Evolutionary conservation across 2,888 invertebrate genomes (phyloP), one percentile per base, ranked within the genome.

Genomic region (Drosophila picticornis): DNA sequence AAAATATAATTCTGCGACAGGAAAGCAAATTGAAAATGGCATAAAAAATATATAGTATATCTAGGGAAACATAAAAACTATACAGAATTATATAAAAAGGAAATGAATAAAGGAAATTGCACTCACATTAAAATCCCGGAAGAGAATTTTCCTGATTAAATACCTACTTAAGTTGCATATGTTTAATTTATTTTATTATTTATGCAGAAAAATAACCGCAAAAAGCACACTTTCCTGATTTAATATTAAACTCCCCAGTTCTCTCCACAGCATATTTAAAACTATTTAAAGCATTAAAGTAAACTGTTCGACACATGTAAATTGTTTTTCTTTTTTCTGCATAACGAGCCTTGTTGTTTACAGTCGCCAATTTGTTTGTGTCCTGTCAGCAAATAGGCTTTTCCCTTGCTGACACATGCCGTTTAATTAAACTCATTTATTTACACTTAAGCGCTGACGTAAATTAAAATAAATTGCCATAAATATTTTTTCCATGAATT

Each of bases 381-480:
- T 6, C n/a, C 27, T 29, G 32, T 27, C 40, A 2, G 43, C 43
- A 16, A 62, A 64, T 27, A n/a, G 7, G 38, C 25, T 50, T 25
- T 38, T 56, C 31, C 19, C 55, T 57, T 46, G 56, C 61, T 61
- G 36, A 57, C 51, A 48, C 16, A 48, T n/a, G 38, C 19, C 50
- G 10, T 16, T 69, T 60, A 77, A 75, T 89, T 72, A 60, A 72
- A 70, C 55, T 70, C 56, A 79, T 77, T 80, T 72, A 69, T 77
- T 73, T 73, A 55, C 46, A 29, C 68, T 81, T 72, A 68, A 62
- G 11, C 38, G 59, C n/a, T 32, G 22, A 32, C 27, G 70, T 66
- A 72, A 69, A 78, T 76, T 69, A 55, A 67, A 62, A 56, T 53
- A 56, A 71, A 77, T 79, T 69, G 60, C 36, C 65, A 69, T 62